These are phyloP conservation scores for Arbacia lixula DNA, from an alignment of 53 echinoderm and acorn worm genomes.

Conservation along the genomic window DNA sequence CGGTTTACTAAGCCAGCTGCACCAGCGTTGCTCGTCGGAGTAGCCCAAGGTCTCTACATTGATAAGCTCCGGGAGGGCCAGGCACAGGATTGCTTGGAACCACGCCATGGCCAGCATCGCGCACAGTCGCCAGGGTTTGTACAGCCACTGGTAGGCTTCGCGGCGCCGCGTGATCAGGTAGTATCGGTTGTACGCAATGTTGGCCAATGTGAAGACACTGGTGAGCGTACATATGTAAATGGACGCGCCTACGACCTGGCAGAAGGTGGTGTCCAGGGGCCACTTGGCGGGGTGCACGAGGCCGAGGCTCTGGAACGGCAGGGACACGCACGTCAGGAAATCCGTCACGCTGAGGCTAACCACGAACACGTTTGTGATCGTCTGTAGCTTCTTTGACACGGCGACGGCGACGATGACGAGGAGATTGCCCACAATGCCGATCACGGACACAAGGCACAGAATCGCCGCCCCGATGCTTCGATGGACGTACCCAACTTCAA, in stretches of 20 bases:
- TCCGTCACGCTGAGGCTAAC: conserved; percentile 34
- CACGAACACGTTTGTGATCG: conserved; percentile 38
- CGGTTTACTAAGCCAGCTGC: conserved; percentile 39
- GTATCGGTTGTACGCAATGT: conserved; percentile 49
- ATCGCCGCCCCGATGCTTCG: neutral
- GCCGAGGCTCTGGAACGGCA: conserved; percentile 31
- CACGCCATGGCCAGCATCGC: conserved; percentile 18
- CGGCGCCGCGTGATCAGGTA: conserved; percentile 39
- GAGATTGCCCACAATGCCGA: conserved; percentile 9
- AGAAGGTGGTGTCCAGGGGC: conserved; percentile 23
- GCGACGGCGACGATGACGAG: conserved; percentile 38
- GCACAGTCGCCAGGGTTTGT: conserved; percentile 12
- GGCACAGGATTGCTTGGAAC: conserved; percentile 20
- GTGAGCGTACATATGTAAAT: conserved; percentile 25
- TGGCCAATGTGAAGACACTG: conserved; percentile 32
- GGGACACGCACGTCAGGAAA: conserved; percentile 18
- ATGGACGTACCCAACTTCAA: conserved; percentile 10
- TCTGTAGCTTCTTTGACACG: conserved; percentile 21
- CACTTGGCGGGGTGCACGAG: conserved; percentile 21
- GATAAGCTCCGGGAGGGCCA: conserved; percentile 36
- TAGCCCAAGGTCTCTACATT: conserved; percentile 44
- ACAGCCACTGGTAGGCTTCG: conserved; percentile 31
- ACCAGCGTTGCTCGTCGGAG: conserved; percentile 36
- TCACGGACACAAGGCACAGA: neutral
- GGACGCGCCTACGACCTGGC: conserved; percentile 23